Evolutionary conservation across 2,113 vertebrate genomes (phyloP), one percentile per base, ranked within the genome.

Genomic region (Hydrolagus affinis): DNA sequence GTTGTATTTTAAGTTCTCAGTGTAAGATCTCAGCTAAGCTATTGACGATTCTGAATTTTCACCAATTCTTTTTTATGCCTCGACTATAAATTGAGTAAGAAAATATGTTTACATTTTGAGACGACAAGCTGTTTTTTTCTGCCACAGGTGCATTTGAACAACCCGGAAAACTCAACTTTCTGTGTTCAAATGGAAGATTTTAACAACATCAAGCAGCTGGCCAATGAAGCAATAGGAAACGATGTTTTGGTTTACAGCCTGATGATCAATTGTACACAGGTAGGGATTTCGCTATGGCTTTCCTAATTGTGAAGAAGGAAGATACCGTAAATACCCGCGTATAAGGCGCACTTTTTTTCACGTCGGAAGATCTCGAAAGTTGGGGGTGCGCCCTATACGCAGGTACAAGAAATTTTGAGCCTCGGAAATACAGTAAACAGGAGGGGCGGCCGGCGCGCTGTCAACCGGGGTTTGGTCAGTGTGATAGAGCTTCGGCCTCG

Each of bases 191-290:
- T 90, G 86, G 91, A 92, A 87, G 90, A 88, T 7, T 70, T 93
- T 75, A 85, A 85, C 87, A 78, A 0, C 0, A 88, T 93, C 15
- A 91, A 88, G 74, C 88, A 89, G 73, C 88, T 91, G 87, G 91
- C 93, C 89, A 91, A 89, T 28, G 90, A 94, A 90, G 44, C 88
- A 12, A 91, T 89, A 87, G 89, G 88, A 86, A 89, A 89, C 86
- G 93, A 94, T 87, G 87, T 94, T 90, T 91, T 94, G 60, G 80
- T 94, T 85, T 94, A 86, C 83, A 90, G 91, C 6, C 89, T 95
- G 15, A 87, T 94, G 86, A 86, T 95, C 59, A 88, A 86, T 8
- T 88, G 85, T 83, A 85, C 89, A 68, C 88, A 93, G 94, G 94
- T 95, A 92, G 32, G 91, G 88, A 85, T 86, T 86, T 87, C 30